A percentile compares a stretch with the other conserved stretches of the same genome.
Evolutionary conservation across 2,797 vertebrate species (phyloP).

Genomic region (Gobio occitaniae): DNA sequence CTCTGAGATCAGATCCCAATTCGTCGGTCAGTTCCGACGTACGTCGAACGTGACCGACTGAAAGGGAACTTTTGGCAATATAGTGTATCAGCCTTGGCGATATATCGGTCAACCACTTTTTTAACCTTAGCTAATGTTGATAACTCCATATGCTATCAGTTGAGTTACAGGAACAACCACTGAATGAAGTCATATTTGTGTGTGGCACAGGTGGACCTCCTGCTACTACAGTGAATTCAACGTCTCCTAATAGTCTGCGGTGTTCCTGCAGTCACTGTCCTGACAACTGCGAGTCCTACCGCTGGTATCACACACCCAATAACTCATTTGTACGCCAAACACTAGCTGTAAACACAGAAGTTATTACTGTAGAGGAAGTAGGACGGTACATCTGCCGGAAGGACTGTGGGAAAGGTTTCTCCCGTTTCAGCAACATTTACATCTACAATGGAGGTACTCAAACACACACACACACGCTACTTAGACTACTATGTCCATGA

Average conservation of each 20-base stretch:
- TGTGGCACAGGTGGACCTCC: conserved; percentile 38
- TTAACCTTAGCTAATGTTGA: not conserved
- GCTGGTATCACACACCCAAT: conserved; percentile 16
- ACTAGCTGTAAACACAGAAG: accelerated
- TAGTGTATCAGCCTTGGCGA: too few species aligned
- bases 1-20: too few species aligned
- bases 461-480: not conserved
- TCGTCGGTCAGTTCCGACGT: too few species aligned
- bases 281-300: accelerated
- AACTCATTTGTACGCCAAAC: accelerated
- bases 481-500: too few species aligned
- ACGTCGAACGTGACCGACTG: too few species aligned
- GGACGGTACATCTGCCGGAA: conserved; percentile 61
- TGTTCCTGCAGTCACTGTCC: conserved; percentile 36
- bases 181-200: not conserved
- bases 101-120: too few species aligned
- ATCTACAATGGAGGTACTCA: not conserved
- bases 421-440: conserved; percentile 35
- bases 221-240: not conserved
- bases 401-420: not conserved
- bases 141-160: not conserved
- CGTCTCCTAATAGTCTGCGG: accelerated
- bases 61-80: too few species aligned
- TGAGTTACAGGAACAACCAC: not conserved
- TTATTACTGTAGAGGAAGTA: accelerated